These are phyloP conservation scores for Dryomyza anilis DNA, from an alignment of 2,888 invertebrate genomes.

Conservation along the genomic window DNA sequence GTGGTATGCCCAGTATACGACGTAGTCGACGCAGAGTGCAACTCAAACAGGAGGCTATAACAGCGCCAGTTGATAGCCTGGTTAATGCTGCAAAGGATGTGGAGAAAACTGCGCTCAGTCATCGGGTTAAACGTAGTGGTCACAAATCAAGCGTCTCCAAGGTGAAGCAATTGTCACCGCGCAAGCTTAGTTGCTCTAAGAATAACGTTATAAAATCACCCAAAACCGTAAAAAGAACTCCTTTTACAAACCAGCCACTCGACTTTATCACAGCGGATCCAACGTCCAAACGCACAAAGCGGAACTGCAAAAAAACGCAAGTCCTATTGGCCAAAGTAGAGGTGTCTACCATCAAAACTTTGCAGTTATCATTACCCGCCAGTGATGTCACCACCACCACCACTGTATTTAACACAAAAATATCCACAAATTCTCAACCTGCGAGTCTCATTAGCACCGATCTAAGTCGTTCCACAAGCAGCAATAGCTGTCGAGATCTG, in stretches of 20 bases:
- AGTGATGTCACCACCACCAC: no score
- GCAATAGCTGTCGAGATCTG: conserved; percentile 43
- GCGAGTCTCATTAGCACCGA: conserved; percentile 48
- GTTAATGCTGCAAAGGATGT: not conserved
- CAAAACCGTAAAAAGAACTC: not conserved
- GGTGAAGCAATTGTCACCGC: conserved; percentile 45
- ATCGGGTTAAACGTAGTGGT: conserved; percentile 11
- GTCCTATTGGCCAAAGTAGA: not conserved
- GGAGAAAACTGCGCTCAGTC: not conserved
- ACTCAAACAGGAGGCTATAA: conserved; percentile 28
- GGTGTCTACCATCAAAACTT: conserved; percentile 6
- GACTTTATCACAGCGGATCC: not conserved
- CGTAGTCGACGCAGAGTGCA: conserved; percentile 48
- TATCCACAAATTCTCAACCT: conserved; percentile 35
- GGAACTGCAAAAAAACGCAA: not conserved
- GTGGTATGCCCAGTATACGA: conserved; percentile 58
- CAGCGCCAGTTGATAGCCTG: not conserved
- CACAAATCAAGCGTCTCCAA: conserved; percentile 45
- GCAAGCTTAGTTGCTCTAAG: conserved; percentile 47
- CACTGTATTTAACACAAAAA: no score
- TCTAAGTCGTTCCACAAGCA: conserved; percentile 41
- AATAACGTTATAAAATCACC: conserved; percentile 23
- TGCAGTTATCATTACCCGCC: not conserved
- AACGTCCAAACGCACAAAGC: not conserved
- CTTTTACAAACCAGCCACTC: no score